Conservation (phyloP, 1,140 invertebrate genomes). For the Orchesella cincta region DNA sequence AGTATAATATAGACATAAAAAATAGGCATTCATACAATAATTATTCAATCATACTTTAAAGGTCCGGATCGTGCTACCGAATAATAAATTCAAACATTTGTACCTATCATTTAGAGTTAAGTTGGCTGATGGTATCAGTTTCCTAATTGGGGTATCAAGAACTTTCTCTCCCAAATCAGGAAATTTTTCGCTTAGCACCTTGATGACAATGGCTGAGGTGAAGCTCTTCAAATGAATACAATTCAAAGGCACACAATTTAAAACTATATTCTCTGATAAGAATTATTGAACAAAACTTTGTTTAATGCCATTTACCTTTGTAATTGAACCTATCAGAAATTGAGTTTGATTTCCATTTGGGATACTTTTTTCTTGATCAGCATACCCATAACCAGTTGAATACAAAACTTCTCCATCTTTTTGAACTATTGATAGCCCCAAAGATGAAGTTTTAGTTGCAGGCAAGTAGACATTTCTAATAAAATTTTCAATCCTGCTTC, state of each 20-base stretch:
- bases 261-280: too few species aligned
- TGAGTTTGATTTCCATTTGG: neutral
- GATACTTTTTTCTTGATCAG: conserved; percentile 32
- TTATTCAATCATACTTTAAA: too few species aligned
- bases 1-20: too few species aligned
- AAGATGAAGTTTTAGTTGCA: neutral
- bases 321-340: conserved; percentile 37
- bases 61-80: too few species aligned
- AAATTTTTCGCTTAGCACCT: conserved; percentile 8
- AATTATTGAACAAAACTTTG: too few species aligned
- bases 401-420: conserved; percentile 22
- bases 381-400: conserved; percentile 33
- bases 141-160: conserved; percentile 19
- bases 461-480: neutral
- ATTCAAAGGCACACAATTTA: neutral
- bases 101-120: conserved; percentile 22
- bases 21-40: too few species aligned
- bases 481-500: neutral
- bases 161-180: conserved; percentile 16
- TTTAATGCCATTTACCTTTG: too few species aligned
- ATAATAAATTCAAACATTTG: too few species aligned
- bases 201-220: neutral
- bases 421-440: conserved; percentile 33
- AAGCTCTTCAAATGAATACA: conserved; percentile 8
- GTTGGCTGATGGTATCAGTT: neutral